A percentile compares a stretch with the other conserved stretches of the same genome.
Evolutionary conservation across 2,797 vertebrate species (phyloP).

Genomic region (Rhynchotus rufescens): DNA sequence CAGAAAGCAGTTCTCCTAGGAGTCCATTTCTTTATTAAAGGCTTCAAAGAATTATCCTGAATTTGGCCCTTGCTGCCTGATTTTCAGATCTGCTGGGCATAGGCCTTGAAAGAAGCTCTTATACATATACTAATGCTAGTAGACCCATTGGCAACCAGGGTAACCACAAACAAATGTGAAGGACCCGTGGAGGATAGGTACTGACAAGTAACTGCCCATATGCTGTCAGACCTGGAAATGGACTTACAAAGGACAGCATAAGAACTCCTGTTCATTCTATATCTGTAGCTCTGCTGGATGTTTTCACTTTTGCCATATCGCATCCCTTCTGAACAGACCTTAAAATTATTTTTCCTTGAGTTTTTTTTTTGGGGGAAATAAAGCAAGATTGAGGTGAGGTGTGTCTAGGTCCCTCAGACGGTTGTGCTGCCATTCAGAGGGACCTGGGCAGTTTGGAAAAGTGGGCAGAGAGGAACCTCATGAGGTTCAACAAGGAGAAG

Average conservation of each 20-base stretch:
- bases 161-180: background rate
- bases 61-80: background rate
- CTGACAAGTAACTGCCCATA: background rate
- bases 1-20: background rate
- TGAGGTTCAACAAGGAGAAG: too few relatives aligned
- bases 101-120: background rate
- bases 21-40: background rate
- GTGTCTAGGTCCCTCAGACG: too few relatives aligned
- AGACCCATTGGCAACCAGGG: too few relatives aligned
- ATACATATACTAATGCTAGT: too few relatives aligned
- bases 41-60: background rate
- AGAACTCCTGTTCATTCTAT: too few relatives aligned
- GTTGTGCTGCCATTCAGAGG: too few relatives aligned
- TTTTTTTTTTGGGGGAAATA: background rate
- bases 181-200: background rate
- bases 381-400: background rate
- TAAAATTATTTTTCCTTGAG: background rate
- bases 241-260: background rate
- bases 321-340: background rate
- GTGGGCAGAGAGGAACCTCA: too few relatives aligned
- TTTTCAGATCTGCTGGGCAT: background rate
- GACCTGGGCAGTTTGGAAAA: too few relatives aligned
- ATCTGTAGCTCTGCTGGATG: background rate
- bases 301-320: background rate
- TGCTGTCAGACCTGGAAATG: too few relatives aligned